Evolutionary conservation across 2,888 invertebrate genomes (phyloP).

Genomic region (Meganola albula): DNA sequence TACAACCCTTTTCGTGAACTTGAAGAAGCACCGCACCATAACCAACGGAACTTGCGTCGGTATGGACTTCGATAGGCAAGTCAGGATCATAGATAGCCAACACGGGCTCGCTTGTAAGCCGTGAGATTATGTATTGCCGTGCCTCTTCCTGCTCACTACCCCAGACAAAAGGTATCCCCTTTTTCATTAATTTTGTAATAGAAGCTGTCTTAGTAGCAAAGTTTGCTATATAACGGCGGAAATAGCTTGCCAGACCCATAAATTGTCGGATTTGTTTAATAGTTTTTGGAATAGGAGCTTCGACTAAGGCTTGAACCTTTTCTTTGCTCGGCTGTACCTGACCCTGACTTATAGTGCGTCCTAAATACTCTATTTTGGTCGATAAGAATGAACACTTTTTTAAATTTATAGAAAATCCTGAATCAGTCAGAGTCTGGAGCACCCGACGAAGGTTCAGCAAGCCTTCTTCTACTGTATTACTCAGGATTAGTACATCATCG

Average conservation of each 20-base stretch:
- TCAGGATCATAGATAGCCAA: background rate
- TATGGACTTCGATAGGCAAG: background rate
- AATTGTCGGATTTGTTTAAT: slow-evolving; percentile 2
- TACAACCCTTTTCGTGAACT: too few relatives aligned
- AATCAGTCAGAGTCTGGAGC: too few relatives aligned
- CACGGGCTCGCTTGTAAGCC: background rate
- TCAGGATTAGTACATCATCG: too few relatives aligned
- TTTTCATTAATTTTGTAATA: background rate
- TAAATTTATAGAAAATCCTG: background rate
- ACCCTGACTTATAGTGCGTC: background rate
- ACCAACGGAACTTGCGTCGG: background rate
- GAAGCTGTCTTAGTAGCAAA: background rate
- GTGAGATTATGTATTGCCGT: background rate
- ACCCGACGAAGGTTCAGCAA: too few relatives aligned
- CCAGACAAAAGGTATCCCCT: background rate
- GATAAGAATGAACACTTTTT: slow-evolving; percentile 1
- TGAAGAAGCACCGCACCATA: background rate
- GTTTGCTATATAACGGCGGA: background rate
- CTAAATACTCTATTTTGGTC: background rate
- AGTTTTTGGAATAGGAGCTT: background rate
- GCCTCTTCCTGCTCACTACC: background rate
- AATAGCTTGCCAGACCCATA: slow-evolving; percentile 2
- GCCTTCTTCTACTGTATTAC: too few relatives aligned
- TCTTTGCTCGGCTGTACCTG: background rate
- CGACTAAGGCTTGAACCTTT: background rate